Percentiles rank a stretch among this genome's conserved stretches.
phyloP scores from a whole-genome alignment of 2,113 vertebrate genomes.

The Podocnemis expansa region DNA sequence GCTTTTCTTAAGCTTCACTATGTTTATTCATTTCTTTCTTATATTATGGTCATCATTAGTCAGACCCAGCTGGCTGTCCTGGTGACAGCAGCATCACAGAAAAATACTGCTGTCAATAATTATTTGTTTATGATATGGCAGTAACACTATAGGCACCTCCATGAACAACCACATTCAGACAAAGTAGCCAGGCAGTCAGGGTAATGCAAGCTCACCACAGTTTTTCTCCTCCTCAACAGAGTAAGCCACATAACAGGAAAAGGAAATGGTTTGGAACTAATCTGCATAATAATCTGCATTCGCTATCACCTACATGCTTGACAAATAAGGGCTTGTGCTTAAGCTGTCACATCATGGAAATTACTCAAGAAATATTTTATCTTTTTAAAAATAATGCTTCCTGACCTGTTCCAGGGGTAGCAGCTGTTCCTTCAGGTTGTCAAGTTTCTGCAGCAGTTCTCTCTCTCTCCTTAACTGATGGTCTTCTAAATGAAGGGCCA shows the following conservation, averaged over 20 bases:
- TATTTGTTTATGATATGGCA: background rate
- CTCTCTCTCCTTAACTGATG: slow-evolving; percentile 85
- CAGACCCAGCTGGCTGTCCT: background rate
- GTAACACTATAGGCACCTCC: background rate
- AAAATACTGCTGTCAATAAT: background rate
- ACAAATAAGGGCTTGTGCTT: background rate
- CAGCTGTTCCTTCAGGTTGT: slow-evolving; percentile 85
- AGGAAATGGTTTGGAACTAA: background rate
- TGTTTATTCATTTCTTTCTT: background rate
- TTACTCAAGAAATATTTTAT: background rate
- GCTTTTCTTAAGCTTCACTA: background rate
- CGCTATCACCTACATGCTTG: fast-evolving
- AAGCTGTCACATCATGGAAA: background rate
- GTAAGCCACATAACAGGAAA: background rate
- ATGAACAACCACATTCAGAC: background rate
- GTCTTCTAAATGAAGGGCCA: slow-evolving; percentile 83
- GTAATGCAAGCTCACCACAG: background rate
- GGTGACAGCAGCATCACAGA: background rate
- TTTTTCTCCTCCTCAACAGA: background rate
- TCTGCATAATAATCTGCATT: background rate
- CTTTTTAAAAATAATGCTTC: background rate
- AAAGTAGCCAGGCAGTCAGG: background rate
- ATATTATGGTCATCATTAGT: background rate
- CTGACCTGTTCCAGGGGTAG: slow-evolving; percentile 89
- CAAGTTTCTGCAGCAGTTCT: slow-evolving; percentile 83